Conservation (phyloP, 2,113 vertebrate genomes). For the Silurus glanis region DNA sequence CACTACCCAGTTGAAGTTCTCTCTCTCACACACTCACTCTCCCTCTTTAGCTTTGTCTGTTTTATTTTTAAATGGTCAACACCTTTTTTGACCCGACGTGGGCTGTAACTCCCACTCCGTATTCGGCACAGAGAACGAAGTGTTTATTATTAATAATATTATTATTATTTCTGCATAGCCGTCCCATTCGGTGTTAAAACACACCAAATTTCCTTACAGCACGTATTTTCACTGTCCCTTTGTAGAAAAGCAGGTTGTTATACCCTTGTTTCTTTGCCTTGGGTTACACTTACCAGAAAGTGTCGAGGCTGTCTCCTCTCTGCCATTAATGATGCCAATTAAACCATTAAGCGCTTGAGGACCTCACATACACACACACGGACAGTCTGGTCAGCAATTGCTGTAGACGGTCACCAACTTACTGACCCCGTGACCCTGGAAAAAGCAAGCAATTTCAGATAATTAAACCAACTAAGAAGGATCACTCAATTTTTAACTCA, state of each 20-base stretch:
- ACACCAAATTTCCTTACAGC: not conserved
- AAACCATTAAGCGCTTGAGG: constrained; percentile 69
- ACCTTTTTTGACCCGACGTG: constrained; percentile 41
- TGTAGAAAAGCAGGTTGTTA: constrained; percentile 11
- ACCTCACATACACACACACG: constrained; percentile 27
- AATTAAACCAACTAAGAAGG: not conserved
- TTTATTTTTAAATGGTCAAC: constrained; percentile 44
- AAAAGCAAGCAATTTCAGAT: not conserved
- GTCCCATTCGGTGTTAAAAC: constrained; percentile 1
- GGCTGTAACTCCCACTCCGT: constrained; percentile 43
- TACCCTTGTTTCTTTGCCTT: constrained; percentile 23
- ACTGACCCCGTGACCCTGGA: constrained; percentile 8
- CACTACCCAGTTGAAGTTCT: constrained; percentile 30
- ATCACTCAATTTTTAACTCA: not conserved
- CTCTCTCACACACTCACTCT: constrained; percentile 10
- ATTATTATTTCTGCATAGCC: constrained; percentile 15
- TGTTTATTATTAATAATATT: not conserved
- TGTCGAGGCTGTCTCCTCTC: constrained; percentile 42
- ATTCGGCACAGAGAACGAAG: constrained; percentile 11
- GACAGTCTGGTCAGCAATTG: constrained; percentile 61
- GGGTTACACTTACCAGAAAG: constrained; percentile 48
- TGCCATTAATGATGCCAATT: constrained; percentile 68
- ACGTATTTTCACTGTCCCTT: not conserved
- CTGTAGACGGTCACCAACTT: constrained; percentile 26
- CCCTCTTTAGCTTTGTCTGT: constrained; percentile 8